A percentile compares a stretch with the other conserved stretches of the same genome.
Evolutionary conservation across 1,140 invertebrate genomes (phyloP).

Genomic region (Drosophila miranda): DNA sequence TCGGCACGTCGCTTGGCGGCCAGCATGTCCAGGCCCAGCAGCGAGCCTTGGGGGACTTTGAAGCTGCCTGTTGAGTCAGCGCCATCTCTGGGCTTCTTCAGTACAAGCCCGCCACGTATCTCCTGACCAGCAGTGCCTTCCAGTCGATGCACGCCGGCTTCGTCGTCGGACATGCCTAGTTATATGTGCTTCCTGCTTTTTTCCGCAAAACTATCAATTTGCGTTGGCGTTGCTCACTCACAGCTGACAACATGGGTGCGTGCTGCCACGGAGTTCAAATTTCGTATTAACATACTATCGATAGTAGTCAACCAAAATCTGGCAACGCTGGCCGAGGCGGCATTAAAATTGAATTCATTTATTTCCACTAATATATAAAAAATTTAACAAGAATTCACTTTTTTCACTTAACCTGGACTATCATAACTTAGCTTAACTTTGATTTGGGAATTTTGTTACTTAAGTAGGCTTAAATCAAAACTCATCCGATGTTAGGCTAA

Average conservation of each 20-base stretch:
- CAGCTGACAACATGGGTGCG: conserved; percentile 12
- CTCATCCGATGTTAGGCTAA: too few relatives aligned
- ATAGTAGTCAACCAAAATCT: too few relatives aligned
- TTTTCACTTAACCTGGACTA: too few relatives aligned
- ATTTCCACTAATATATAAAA: too few relatives aligned
- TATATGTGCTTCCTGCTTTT: conserved; percentile 8
- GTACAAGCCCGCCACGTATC: conserved; percentile 89
- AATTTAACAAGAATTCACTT: too few relatives aligned
- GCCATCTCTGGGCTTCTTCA: conserved; percentile 89
- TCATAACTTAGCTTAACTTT: too few relatives aligned
- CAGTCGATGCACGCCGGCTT: conserved; percentile 87
- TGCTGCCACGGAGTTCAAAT: conserved; percentile 10
- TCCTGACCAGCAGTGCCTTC: conserved; percentile 87
- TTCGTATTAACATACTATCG: too few relatives aligned
- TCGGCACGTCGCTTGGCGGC: conserved; percentile 89
- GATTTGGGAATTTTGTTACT: too few relatives aligned
- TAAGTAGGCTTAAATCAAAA: too few relatives aligned
- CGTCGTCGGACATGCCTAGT: conserved; percentile 65
- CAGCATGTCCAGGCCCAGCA: conserved; percentile 94
- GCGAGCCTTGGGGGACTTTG: conserved; percentile 91
- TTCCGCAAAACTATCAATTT: conserved; percentile 38
- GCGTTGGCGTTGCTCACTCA: conserved; percentile 48
- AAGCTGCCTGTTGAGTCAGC: conserved; percentile 84
- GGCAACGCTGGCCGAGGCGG: too few relatives aligned
- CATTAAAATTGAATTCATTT: too few relatives aligned